Evolutionary conservation across 2,797 vertebrate species (phyloP).

Genomic region (Myotis vivesi): DNA sequence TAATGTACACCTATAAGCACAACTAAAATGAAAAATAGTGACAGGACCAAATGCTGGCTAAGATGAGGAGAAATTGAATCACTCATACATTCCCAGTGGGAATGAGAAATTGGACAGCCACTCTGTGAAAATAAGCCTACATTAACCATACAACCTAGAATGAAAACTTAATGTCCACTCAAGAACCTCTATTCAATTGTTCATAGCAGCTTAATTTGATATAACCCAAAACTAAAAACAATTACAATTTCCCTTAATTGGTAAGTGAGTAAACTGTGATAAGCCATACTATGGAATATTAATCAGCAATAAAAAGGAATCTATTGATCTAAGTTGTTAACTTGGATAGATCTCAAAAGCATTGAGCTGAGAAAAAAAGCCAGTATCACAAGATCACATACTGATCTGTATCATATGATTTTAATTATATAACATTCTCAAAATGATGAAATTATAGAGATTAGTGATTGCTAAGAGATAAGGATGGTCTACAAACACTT

Average conservation of each 20-base stretch:
- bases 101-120: not conserved
- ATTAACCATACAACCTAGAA: not conserved
- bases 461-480: not conserved
- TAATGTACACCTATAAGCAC: not conserved
- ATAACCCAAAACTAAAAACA: not conserved
- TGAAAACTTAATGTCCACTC: not conserved
- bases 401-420: not conserved
- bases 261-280: not conserved
- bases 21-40: not conserved
- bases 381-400: not conserved
- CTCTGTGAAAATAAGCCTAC: not conserved
- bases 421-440: not conserved
- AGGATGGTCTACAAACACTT: conserved; percentile 84
- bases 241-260: not conserved
- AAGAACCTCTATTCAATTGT: not conserved
- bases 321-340: not conserved
- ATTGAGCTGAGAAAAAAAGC: not conserved
- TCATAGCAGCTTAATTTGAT: conserved; percentile 15
- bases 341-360: not conserved
- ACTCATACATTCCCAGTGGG: not conserved
- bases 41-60: not conserved
- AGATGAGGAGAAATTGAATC: not conserved
- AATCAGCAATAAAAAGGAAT: not conserved
- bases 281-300: not conserved
- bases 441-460: not conserved